A percentile compares a stretch with the other conserved stretches of the same genome.
Evolutionary conservation across 2,888 invertebrate genomes (phyloP).

Genomic region (Aporophyla lueneburgensis): DNA sequence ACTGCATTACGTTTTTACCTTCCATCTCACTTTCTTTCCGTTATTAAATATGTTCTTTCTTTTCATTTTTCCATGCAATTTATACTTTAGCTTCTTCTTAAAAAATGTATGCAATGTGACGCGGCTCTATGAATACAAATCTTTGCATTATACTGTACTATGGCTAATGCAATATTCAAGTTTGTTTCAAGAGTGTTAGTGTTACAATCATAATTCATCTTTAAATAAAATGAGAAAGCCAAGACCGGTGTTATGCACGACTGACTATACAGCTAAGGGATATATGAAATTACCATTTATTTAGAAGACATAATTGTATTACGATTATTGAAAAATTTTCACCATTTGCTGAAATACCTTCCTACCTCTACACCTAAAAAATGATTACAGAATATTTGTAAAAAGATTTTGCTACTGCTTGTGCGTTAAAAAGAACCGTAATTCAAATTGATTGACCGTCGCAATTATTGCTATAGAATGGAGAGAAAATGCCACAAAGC

Average conservation of each 20-base stretch:
- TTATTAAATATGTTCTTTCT: constrained; percentile 5
- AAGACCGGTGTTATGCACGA: neutral
- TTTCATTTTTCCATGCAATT: constrained; percentile 25
- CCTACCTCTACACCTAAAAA: neutral
- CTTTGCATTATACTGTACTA: constrained; percentile 15
- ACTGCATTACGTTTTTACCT: neutral
- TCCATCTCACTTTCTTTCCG: neutral
- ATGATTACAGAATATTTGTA: neutral
- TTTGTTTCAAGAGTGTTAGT: constrained; percentile 26
- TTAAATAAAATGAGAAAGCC: constrained; percentile 27
- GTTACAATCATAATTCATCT: constrained; percentile 23
- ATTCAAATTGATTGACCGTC: constrained; percentile 1
- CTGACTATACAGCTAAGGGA: neutral
- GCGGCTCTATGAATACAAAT: constrained; percentile 18
- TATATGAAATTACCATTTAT: constrained; percentile 12
- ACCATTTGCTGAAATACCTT: neutral
- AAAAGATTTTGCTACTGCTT: neutral
- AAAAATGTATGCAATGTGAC: constrained; percentile 14
- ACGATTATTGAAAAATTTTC: neutral
- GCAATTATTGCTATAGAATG: neutral
- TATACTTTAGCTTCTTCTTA: constrained; percentile 15
- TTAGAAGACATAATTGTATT: neutral
- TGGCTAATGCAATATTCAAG: constrained; percentile 32
- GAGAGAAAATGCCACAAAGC: neutral
- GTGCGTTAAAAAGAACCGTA: neutral